Base-by-base conservation (phyloP, 2,888 invertebrate species). In the Cataglyphis altisquamis region DNA sequence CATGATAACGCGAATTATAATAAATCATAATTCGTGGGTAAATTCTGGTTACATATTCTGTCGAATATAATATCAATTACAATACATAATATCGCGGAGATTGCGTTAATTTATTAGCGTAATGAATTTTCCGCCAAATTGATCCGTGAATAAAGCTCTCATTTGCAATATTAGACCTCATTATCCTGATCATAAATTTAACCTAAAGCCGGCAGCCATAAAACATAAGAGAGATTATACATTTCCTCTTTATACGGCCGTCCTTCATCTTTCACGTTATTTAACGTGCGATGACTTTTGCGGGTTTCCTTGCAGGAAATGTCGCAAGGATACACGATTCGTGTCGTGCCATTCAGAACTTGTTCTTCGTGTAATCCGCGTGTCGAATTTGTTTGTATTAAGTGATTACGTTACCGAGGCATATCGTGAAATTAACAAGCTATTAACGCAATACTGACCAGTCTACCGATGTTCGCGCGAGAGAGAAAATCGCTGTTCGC, bases 381-480 rank as follows among this genome's bases (percentile, higher is more conserved):
- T 4, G 48, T 39, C 18, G 45, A 9, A 36, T 63, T 29, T 62
- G 60, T 81, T 48, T 63, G 36, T 60, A 74, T 81, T 74, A 63
- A 81, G 74, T 63, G 39, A 81, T 81, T 81, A 81, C 73, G 29
- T 72, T 63, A 63, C 52, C 36, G 52, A 18, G n/a, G 55, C 60
- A 25, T 64, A 29, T 63, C 70, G 63, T 74, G 41, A 81, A 74
- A 81, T 81, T 81, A 81, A 81, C 81, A 60, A 73, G 73, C 74
- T 73, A 52, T 81, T 60, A 74, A 74, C 62, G 55, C 52, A 66
- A 75, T 36, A 12, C n/a, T 66, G 52, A 66, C 66, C 75, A 52
- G 21, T 72, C 45, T 8, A 63, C 15, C 21, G 15, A 15, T 32
- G 64, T 64, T 48, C 21, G 10, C 18, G 39, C 39, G 67, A 55